Percentiles rank a stretch among this genome's conserved stretches.
phyloP scores from a whole-genome alignment of 2,797 vertebrate species.

The Anguilla obscura region DNA sequence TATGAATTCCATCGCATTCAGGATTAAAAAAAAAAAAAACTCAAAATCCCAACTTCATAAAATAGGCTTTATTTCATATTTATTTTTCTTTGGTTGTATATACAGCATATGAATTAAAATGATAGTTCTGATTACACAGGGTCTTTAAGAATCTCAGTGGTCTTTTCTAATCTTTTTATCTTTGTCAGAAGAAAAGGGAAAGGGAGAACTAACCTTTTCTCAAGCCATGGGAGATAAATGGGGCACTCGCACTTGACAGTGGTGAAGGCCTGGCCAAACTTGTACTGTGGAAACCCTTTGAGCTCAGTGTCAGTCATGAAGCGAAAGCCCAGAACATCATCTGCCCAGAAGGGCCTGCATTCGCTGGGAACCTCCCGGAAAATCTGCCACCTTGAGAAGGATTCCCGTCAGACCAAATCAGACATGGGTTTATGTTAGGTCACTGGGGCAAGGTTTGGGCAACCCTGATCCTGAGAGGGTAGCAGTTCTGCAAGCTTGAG shows the following conservation, averaged over 20 bases:
- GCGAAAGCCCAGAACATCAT: conserved; percentile 83
- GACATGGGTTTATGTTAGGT: neutral
- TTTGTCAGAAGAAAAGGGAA: neutral
- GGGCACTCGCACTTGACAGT: conserved; percentile 87
- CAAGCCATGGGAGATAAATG: conserved; percentile 84
- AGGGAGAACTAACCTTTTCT: conserved; percentile 75
- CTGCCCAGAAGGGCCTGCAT: conserved; percentile 82
- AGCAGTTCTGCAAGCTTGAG: neutral
- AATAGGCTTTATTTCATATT: conserved; percentile 7
- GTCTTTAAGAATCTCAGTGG: neutral
- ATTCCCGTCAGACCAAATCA: neutral
- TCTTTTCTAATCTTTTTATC: neutral
- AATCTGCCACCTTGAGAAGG: conserved; percentile 79
- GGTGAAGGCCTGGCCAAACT: conserved; percentile 83
- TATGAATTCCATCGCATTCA: neutral
- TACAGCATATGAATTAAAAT: too few relatives aligned
- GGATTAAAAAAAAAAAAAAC: neutral
- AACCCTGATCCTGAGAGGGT: neutral
- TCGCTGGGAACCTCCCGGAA: conserved; percentile 75
- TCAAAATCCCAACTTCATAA: neutral
- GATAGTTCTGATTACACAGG: neutral
- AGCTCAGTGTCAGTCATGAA: conserved; percentile 79
- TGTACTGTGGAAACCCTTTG: conserved; percentile 78
- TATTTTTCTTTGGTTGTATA: neutral
- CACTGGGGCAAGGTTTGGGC: neutral